Conservation (phyloP, 2,797 vertebrate genomes). For the Hydrophis major region DNA sequence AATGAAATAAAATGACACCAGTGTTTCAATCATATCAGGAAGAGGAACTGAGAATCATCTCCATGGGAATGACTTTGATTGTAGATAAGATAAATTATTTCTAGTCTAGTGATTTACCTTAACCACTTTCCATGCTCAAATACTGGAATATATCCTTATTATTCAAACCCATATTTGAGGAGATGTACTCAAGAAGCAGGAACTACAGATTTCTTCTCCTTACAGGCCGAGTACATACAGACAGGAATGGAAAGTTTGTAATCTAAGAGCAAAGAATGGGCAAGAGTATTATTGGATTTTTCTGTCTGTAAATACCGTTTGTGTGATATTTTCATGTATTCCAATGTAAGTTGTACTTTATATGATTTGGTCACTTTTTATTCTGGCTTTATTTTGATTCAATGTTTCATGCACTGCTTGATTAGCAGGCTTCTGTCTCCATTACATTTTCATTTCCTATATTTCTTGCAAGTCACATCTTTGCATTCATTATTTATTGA, state of each 20-base stretch:
- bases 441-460: slow-evolving; percentile 48
- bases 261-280: slow-evolving; percentile 24
- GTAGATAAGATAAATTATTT: background rate
- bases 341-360: slow-evolving; percentile 55
- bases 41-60: background rate
- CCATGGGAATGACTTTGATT: slow-evolving; percentile 1
- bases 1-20: background rate
- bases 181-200: background rate
- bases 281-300: background rate
- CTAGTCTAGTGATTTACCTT: background rate
- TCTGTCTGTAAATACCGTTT: slow-evolving; percentile 7
- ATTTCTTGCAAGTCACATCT: slow-evolving; percentile 45
- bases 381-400: slow-evolving; percentile 53
- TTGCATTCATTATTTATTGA: slow-evolving; percentile 54
- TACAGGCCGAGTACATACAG: background rate
- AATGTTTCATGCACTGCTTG: slow-evolving; percentile 34
- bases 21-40: background rate
- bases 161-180: background rate
- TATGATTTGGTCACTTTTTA: slow-evolving; percentile 39
- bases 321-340: slow-evolving; percentile 28
- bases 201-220: background rate
- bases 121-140: background rate
- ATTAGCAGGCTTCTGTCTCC: slow-evolving; percentile 47
- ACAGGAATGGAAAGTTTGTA: background rate
- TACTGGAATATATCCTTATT: background rate